Evolutionary conservation across 2,113 vertebrate species (phyloP), one percentile per base, ranked within the genome.

Genomic region (Motacilla tschutschensis): DNA sequence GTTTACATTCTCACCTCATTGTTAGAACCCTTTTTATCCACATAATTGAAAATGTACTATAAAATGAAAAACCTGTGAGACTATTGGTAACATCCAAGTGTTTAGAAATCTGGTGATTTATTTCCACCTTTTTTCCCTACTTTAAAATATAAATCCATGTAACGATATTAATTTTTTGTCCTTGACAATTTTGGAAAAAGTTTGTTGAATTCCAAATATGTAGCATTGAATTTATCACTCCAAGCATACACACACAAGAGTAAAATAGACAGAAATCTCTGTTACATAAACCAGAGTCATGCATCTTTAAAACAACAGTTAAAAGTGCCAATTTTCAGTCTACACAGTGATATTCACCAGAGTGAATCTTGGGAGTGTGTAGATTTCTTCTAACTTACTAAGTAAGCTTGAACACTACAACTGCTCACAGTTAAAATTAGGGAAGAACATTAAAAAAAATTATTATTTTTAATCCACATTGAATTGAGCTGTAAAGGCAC

Each of bases 401-500:
- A 69, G 55, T 72, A 67, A 69, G 59, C 20, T 73, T 75, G 81
- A 93, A 79, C 60, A 91, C 10, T 41, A 12, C 29, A 95, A 95
- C 50, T 71, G 33, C 41, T 75, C 59, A 67, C 14, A 88, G 57
- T 67, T 95, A 66, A 93, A 94, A 93, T 75, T 43, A 75, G 41
- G 89, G 79, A 96, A 87, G 59, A 88, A 74, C 1, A 44, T 75
- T 35, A 79, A 70, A 72, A 90, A 95, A 22, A 14, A 66, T 33
- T 43, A 79, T 70, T 85, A 41, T 64, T 93, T 89, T 67, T 86
- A 94, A 93, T 91, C 35, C 47, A 75, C 0, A 4, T 41, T 63
- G 60, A 94, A 95, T 81, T 88, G 82, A 92, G 19, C 93, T 94
- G 38, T 50, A 94, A 94, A 96, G 26, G 47, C 79, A 65, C 90